Percentiles rank a stretch among this genome's conserved stretches.
phyloP scores from a whole-genome alignment of 2,888 invertebrate species.

The Heteromurus nitidus region DNA sequence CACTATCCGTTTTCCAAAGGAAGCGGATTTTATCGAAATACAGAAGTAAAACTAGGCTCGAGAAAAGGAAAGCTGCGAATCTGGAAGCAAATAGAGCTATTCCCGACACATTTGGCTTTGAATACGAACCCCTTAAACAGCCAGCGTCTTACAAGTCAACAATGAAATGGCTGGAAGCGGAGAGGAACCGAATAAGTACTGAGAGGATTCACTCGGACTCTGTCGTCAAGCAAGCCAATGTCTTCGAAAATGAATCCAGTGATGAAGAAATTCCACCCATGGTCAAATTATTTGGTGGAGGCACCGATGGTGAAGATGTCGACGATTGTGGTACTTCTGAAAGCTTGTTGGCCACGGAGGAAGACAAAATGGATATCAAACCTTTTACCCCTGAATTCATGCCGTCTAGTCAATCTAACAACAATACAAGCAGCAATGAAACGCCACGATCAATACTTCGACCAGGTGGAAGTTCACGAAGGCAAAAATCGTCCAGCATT shows the following conservation, averaged over 20 bases:
- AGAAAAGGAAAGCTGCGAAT: constrained; percentile 30
- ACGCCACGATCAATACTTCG: constrained; percentile 61
- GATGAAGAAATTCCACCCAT: constrained; percentile 49
- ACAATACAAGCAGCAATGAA: neutral
- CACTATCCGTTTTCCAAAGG: constrained; percentile 33
- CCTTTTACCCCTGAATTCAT: constrained; percentile 36
- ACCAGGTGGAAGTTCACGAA: constrained; percentile 5
- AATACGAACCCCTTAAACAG: constrained; percentile 63
- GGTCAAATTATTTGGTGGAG: constrained; percentile 54
- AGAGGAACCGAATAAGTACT: neutral
- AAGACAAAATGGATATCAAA: neutral
- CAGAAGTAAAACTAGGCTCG: constrained; percentile 35
- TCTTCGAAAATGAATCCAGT: constrained; percentile 37
- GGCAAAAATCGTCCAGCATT: neutral
- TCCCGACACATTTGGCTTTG: constrained; percentile 52
- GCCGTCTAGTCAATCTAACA: neutral
- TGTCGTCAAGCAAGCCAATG: neutral
- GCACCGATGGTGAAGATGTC: constrained; percentile 46
- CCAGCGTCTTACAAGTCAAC: constrained; percentile 58
- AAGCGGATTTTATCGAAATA: constrained; percentile 45
- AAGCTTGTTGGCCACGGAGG: neutral
- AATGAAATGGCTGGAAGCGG: constrained; percentile 47
- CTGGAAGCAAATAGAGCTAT: constrained; percentile 52
- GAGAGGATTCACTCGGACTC: neutral
- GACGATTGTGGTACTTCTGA: no score